Percentiles rank a stretch among this genome's conserved stretches.
These are phyloP conservation scores for Rhinolophus sinicus DNA, from an alignment of 2,113 vertebrate genomes.

Conservation along the genomic window DNA sequence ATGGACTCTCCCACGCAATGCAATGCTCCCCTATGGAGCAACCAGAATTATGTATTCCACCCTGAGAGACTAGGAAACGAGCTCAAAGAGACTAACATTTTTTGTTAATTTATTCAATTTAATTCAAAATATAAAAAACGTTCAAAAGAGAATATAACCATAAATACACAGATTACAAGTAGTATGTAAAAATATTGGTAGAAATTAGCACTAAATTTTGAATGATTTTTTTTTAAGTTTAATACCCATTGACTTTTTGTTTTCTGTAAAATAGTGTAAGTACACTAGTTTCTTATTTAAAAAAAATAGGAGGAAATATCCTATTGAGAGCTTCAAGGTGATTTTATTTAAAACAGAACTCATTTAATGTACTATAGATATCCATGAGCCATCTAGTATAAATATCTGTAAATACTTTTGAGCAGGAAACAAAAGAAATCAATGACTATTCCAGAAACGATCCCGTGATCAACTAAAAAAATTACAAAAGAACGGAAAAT, in stretches of 20 bases:
- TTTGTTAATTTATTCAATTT: background rate
- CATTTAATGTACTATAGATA: background rate
- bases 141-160: background rate
- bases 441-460: background rate
- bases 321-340: conserved; percentile 3
- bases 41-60: background rate
- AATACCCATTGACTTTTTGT: background rate
- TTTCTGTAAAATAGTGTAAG: background rate
- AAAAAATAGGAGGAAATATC: background rate
- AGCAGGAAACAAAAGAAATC: conserved; percentile 3
- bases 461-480: background rate
- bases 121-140: conserved; percentile 24
- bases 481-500: background rate
- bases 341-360: conserved; percentile 8
- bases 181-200: background rate
- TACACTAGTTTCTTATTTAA: background rate
- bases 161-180: background rate
- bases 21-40: fast-evolving
- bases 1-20: background rate
- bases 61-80: background rate
- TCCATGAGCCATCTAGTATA: background rate
- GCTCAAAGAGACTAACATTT: background rate
- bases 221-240: background rate
- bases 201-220: background rate
- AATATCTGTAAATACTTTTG: background rate